Conservation (phyloP, 2,888 invertebrate species). For the Philonicus albiceps region DNA sequence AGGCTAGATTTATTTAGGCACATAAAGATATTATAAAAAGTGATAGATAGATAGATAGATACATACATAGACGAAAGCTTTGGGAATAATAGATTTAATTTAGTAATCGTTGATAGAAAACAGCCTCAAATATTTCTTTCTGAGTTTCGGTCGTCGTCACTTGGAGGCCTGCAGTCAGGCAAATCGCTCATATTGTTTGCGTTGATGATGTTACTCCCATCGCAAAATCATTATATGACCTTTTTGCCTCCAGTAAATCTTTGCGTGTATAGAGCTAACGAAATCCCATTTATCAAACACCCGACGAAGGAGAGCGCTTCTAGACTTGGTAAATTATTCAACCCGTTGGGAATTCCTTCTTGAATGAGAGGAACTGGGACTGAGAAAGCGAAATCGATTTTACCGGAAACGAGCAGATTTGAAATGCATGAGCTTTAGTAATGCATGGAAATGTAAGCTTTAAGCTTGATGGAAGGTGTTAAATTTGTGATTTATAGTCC, state of each 20-base stretch:
- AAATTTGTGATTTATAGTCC: conserved; percentile 42
- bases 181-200: conserved; percentile 30
- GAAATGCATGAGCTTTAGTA: conserved; percentile 42
- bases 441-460: conserved; percentile 42
- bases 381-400: conserved; percentile 39
- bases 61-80: not conserved
- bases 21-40: not conserved
- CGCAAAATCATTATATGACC: conserved; percentile 25
- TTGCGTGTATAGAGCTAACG: conserved; percentile 30
- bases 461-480: conserved; percentile 41
- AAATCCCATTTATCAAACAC: conserved; percentile 37
- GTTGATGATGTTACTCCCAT: conserved; percentile 27
- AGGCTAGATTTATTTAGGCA: not conserved
- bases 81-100: not conserved
- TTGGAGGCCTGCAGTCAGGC: not conserved
- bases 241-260: conserved; percentile 28
- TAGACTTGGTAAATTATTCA: conserved; percentile 38
- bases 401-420: conserved; percentile 39
- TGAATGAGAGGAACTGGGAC: conserved; percentile 4
- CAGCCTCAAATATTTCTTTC: not conserved
- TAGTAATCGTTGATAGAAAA: not conserved
- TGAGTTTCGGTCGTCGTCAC: not conserved
- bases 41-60: not conserved
- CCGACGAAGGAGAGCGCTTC: conserved; percentile 24
- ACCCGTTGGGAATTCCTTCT: conserved; percentile 40